Evolutionary conservation across 2,797 vertebrate genomes (phyloP), one percentile per base, ranked within the genome.

Genomic region (Chaunax sp.): DNA sequence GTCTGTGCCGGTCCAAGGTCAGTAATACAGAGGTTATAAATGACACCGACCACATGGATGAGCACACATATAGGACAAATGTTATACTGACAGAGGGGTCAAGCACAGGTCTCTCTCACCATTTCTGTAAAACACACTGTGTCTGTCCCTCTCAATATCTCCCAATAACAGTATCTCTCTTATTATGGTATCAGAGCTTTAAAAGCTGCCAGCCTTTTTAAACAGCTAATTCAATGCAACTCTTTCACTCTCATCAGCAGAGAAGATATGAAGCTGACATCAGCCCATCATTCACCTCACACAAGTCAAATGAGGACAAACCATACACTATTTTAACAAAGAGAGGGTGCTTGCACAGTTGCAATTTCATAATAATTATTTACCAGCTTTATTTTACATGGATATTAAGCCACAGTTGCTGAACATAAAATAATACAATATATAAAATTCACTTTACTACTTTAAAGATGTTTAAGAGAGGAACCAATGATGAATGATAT

Each of bases 1-100:
- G 59, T 11, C 38, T 37, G 25, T 40, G 14, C 14, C 14, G 58
- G 40, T 69, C 63, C 78, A 86, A 87, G 86, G 87, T 84, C 87
- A 88, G 64, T 69, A 84, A 66, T 70, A 72, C 64, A 69, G 26
- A 60, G 65, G 73, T 82, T 72, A 83, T 81, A 88, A 86, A 88
- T 83, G 47, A 72, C 76, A 77, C 51, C 46, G 59, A 61, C 41
- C 72, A 59, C 55, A 53, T 61, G 28, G 47, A 58, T 53, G 51
- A 23, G 38, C 62, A 66, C 53, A 74, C 59, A 57, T 66, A 64
- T 8, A 41, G 43, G 58, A 65, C 53, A 77, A 73, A 81, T 82
- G 80, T 65, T 79, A 41, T 46, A 15, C 26, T 62, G 33, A 70
- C 49, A 23, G 64, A 78, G 78, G 78, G 85, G 80, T 85, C 83